Evolutionary conservation across 2,113 vertebrate species (phyloP).

Genomic region (Irena cyanogastra): DNA sequence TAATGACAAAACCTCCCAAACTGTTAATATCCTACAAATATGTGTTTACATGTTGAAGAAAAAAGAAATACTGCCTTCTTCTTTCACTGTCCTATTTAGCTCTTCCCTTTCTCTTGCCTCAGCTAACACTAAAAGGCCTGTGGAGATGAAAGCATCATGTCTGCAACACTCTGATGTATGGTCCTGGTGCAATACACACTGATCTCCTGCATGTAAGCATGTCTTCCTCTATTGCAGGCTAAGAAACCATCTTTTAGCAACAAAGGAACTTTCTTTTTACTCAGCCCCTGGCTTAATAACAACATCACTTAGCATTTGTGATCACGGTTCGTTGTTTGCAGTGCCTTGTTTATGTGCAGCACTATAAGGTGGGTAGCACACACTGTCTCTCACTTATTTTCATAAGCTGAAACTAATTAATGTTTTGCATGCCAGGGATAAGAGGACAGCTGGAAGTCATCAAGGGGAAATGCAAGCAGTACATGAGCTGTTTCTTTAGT

Average conservation of each 20-base stretch:
- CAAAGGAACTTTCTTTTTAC: not conserved
- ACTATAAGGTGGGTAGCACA: not conserved
- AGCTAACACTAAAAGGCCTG: not conserved
- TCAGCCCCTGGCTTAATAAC: not conserved
- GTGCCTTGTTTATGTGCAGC: not conserved
- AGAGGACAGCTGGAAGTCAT: constrained; percentile 44
- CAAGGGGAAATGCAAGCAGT: constrained; percentile 9
- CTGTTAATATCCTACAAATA: not conserved
- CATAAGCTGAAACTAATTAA: constrained; percentile 12
- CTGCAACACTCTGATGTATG: not conserved
- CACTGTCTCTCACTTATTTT: not conserved
- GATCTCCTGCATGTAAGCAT: not conserved
- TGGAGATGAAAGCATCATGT: not conserved
- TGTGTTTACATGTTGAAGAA: not conserved
- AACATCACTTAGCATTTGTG: not conserved
- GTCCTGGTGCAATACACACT: not conserved
- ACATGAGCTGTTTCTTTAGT: constrained; percentile 25
- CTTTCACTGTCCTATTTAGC: not conserved
- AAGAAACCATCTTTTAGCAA: not conserved
- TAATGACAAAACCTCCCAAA: not conserved
- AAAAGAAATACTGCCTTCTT: not conserved
- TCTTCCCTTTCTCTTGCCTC: not conserved
- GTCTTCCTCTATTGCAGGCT: not conserved
- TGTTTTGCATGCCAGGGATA: not conserved
- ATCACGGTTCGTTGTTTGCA: not conserved